Base-by-base conservation (phyloP, 2,888 invertebrate genomes). In the Deilephila elpenor region DNA sequence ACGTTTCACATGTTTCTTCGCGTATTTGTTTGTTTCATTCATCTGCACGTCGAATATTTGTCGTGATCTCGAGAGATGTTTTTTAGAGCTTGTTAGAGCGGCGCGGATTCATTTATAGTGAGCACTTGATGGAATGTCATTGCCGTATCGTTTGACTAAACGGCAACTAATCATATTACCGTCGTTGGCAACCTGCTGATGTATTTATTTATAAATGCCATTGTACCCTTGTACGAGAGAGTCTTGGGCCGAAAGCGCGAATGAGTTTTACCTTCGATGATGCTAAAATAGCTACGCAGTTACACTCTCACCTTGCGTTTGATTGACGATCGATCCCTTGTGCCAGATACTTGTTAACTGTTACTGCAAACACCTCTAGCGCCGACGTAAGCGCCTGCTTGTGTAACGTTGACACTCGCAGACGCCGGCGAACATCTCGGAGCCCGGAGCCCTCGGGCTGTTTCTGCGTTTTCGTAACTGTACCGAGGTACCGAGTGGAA, bases 291-390 rank as follows among this genome's bases (percentile, higher is more conserved):
- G 93, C 92, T 87, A 84, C 87, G 85, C 89, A 91, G 91, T 93
- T 90, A 91, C 89, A 93, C 93, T 93, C 92, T 94, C 91, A 92
- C 94, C 94, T 94, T 94, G 94, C 92, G 88, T 93, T 93, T 94
- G 94, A 94, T 94, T 94, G 93, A 94, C 93, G 93, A 94, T 94
- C 91, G 92, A 94, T 93, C 91, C 90, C 92, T 91, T 91, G 93
- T 94, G 94, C 94, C 94, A 94, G 93, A 94, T 92, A 92, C 89
- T 89, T 89, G 91, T 86, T 90, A 91, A 92, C 89, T 86, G 86
- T 88, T 88, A 89, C 87, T 86, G 84, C 87, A 92, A 91, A 89
- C 89, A 89, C 82, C 83, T 89, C 20, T 25, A 8, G 67, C 81
- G 84, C 80, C 84, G 79, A 80, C 78, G 75, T 11, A 11, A n/a